Base-by-base conservation (phyloP, 35 echinoderm and acorn worm species). In the Strongylocentrotus purpuratus region DNA sequence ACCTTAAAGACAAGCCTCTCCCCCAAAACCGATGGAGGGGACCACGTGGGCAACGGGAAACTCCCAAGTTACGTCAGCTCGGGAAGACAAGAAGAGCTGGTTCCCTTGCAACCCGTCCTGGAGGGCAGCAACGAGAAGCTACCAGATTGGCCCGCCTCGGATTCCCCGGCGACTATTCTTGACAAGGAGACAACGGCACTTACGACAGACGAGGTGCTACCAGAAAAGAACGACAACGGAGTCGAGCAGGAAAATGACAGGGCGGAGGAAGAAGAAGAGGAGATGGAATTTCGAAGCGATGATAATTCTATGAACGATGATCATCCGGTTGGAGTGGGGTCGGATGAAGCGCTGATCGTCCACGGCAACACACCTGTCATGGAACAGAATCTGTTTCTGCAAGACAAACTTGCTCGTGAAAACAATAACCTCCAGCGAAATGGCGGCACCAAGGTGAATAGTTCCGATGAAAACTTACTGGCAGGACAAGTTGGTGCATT, bases 11-110 rank as follows among this genome's bases (percentile, higher is more conserved):
- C 87, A 41, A 25, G 8, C 14, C 12, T 89, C 12, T 41, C 32
- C 91, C 58, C 45, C 31, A 47, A 93, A 58, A 18, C 13, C 33
- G 48, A 33, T 89, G 91, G 31, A 10, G 91, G 91, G 8, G 91
- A 93, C 31, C 91, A 93, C 48, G 91, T 93, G 46, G 91, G 91
- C 10, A 93, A 93, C 48, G 91, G 91, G 46, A 93, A 93, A 93
- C 47, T 93, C 48, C 91, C 91, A 1, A 89, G 33, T 5, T 89
- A 41, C 87, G 87, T 46, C 33, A 18, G 33, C 33, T 8, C 0
- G 12, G 45, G 12, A 89, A 58, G 91, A 46, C 45, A 25, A 20
- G 91, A 93, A 33, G 91, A 93, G 48, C 48, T 93, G 91, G n/a
- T 93, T 32, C 91, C 91, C 46, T 46, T 93, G 31, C 17, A 58